phyloP scores from a whole-genome alignment of 2,797 vertebrate species.

The Picus viridis region DNA sequence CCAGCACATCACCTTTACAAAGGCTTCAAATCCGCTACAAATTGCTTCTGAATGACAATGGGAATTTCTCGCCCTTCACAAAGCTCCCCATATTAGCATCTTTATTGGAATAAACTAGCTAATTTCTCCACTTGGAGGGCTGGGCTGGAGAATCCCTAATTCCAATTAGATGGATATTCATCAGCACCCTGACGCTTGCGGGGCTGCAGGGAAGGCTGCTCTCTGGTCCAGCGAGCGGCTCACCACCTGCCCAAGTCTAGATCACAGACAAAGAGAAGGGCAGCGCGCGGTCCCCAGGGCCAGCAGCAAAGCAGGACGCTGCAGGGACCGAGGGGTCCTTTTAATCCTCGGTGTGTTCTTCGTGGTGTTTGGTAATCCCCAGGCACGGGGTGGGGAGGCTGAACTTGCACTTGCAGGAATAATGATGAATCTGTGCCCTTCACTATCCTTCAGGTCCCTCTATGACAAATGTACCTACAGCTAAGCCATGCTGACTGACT shows the following conservation, averaged over 20 bases:
- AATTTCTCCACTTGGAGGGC: slow-evolving; percentile 38
- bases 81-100: slow-evolving; percentile 47
- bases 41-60: slow-evolving; percentile 69
- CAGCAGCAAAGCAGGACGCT: slow-evolving; percentile 1
- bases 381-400: not conserved
- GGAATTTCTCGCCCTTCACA: slow-evolving; percentile 43
- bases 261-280: slow-evolving; percentile 12
- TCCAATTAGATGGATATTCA: slow-evolving; percentile 37
- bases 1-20: slow-evolving; percentile 60
- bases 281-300: not conserved
- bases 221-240: not conserved
- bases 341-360: slow-evolving; percentile 51
- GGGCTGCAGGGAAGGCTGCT: not conserved
- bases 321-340: not conserved
- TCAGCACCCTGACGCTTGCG: not conserved
- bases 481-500: not conserved
- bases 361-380: slow-evolving; percentile 2
- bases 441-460: not conserved
- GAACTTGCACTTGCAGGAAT: not conserved
- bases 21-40: slow-evolving; percentile 66
- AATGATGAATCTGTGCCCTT: slow-evolving; percentile 26
- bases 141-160: slow-evolving; percentile 14
- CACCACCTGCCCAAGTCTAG: not conserved
- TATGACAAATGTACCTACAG: not conserved
- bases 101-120: slow-evolving; percentile 60